Percentiles rank a stretch among this genome's conserved stretches.
Conservation (phyloP, 2,797 vertebrate species). For the Eulemur albifrons region DNA sequence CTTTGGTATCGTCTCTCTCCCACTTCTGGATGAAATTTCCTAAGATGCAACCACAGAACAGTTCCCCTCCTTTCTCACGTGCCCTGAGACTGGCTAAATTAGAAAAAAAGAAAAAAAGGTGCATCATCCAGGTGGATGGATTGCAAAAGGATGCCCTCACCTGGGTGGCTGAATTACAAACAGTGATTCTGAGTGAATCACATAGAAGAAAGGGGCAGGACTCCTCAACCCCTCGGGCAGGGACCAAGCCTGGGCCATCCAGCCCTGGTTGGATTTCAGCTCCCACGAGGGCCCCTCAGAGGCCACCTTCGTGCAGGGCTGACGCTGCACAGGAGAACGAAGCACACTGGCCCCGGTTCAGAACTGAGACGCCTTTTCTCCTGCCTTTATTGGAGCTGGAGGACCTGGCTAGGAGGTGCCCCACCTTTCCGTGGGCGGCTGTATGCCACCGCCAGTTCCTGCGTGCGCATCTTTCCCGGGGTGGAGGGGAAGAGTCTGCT, state of each 20-base stretch:
- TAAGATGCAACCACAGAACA: not conserved
- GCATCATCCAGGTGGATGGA: not conserved
- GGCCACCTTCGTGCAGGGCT: not conserved
- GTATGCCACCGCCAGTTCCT: fast-evolving
- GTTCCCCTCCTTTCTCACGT: fast-evolving
- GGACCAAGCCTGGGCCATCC: fast-evolving
- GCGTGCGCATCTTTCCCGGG: fast-evolving
- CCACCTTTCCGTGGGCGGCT: not conserved
- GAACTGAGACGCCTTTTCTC: not conserved
- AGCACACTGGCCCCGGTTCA: fast-evolving
- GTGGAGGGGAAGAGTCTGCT: not conserved
- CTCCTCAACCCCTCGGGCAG: fast-evolving
- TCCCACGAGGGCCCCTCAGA: fast-evolving
- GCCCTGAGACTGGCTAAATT: not conserved
- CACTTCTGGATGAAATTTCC: not conserved
- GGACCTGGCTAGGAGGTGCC: not conserved
- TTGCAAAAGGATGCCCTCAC: not conserved
- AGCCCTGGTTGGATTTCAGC: not conserved
- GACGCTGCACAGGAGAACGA: fast-evolving
- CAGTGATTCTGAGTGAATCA: not conserved
- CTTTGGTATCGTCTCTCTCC: not conserved
- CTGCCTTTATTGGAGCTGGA: not conserved
- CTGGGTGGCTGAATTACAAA: not conserved
- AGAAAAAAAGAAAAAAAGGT: fast-evolving
- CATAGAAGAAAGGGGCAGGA: not conserved